These are phyloP conservation scores for Petrolisthes manimaculis DNA, from an alignment of 2,888 invertebrate species.

Conservation along the genomic window DNA sequence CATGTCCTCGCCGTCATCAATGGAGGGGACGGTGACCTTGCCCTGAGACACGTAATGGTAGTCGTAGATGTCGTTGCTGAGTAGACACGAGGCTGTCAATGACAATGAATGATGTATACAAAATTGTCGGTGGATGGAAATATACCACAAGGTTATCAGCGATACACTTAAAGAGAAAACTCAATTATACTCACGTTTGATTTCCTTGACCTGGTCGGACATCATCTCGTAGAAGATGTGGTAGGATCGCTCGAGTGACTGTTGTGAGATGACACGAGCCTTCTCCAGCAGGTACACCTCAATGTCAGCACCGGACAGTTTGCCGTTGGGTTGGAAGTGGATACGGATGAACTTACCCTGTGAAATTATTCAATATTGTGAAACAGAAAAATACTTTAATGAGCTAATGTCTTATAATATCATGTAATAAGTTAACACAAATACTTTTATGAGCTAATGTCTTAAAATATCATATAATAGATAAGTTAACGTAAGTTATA, in stretches of 20 bases:
- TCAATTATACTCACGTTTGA: slow-evolving; percentile 38
- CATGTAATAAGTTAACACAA: no score
- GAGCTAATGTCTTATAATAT: background rate
- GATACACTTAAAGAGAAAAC: no score
- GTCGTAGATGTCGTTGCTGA: slow-evolving; percentile 62
- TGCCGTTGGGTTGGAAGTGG: slow-evolving; percentile 98
- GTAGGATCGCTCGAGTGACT: slow-evolving; percentile 97
- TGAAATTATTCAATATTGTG: background rate
- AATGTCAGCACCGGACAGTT: slow-evolving; percentile 99
- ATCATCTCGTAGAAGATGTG: slow-evolving; percentile 99
- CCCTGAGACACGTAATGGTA: slow-evolving; percentile 63
- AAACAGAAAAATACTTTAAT: background rate
- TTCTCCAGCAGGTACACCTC: slow-evolving; percentile 99
- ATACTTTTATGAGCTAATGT: no score
- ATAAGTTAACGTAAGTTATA: no score
- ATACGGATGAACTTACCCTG: slow-evolving; percentile 99
- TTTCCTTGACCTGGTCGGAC: slow-evolving; percentile 83
- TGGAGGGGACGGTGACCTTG: slow-evolving; percentile 58
- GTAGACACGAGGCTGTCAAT: slow-evolving; percentile 19
- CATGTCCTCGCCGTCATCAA: slow-evolving; percentile 60
- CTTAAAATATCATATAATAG: no score
- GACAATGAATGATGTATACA: background rate
- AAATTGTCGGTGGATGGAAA: background rate
- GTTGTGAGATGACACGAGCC: slow-evolving; percentile 99
- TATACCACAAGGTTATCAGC: no score